Conservation (phyloP, 1,140 invertebrate genomes). For the Trachymyrmex septentrionalis region DNA sequence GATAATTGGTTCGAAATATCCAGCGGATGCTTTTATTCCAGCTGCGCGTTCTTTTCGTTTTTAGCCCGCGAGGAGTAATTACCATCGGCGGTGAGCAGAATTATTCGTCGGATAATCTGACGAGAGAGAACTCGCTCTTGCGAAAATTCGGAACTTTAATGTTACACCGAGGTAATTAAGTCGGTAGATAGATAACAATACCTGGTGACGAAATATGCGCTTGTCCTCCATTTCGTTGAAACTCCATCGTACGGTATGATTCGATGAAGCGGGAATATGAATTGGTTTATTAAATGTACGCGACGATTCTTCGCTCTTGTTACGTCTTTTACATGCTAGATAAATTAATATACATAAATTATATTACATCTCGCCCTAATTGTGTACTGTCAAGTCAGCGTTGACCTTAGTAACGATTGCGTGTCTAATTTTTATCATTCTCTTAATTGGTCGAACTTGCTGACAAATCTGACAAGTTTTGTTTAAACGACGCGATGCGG, state of each 20-base stretch:
- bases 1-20: conserved; percentile 59
- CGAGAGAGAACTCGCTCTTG: conserved; percentile 10
- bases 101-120: conserved; percentile 58
- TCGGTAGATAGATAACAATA: conserved; percentile 47
- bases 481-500: background rate
- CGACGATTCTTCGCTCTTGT: background rate
- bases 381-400: conserved; percentile 25
- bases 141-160: conserved; percentile 29
- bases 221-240: background rate
- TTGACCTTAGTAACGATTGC: conserved; percentile 24
- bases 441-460: background rate
- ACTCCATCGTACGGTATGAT: background rate
- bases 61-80: conserved; percentile 45
- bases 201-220: conserved; percentile 3
- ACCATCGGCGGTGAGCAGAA: conserved; percentile 26
- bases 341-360: too few relatives aligned
- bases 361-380: conserved; percentile 27
- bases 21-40: conserved; percentile 57
- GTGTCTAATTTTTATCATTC: background rate
- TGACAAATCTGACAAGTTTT: background rate
- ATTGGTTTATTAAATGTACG: conserved; percentile 49
- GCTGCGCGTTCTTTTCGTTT: conserved; percentile 39
- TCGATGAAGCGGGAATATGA: background rate
- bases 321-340: background rate
- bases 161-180: conserved; percentile 34